These are phyloP conservation scores for Poecilia velifera DNA, from an alignment of 2,797 vertebrate genomes.

Conservation along the genomic window DNA sequence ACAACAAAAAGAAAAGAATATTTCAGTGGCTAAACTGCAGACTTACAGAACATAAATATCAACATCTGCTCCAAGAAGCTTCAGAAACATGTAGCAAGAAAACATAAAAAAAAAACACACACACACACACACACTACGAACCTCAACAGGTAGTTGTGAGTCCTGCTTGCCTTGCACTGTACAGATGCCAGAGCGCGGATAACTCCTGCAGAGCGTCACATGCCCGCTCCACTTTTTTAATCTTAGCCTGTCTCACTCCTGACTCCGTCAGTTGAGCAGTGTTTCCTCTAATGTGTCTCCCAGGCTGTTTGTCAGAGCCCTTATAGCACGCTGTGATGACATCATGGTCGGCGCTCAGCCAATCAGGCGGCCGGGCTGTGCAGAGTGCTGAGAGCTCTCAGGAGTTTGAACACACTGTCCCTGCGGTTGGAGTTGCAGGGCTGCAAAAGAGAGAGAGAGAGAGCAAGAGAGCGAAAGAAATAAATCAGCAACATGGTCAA, in stretches of 20 bases:
- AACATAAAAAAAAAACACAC: background rate
- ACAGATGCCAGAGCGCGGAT: conserved; percentile 46
- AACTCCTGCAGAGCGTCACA: conserved; percentile 57
- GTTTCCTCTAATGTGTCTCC: conserved; percentile 79
- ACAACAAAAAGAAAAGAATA: conserved; percentile 10
- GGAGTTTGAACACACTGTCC: conserved; percentile 76
- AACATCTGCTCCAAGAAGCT: conserved; percentile 18
- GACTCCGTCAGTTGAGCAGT: conserved; percentile 63
- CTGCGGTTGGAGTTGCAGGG: conserved; percentile 51
- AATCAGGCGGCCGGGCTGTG: conserved; percentile 69
- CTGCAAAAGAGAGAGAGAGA: conserved; percentile 36
- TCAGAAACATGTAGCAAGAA: conserved; percentile 14
- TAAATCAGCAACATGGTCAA: conserved; percentile 17
- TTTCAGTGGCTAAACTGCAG: background rate
- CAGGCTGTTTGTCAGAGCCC: conserved; percentile 83
- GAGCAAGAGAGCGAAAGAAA: conserved; percentile 11
- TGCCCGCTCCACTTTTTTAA: conserved; percentile 47
- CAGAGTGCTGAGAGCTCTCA: conserved; percentile 67
- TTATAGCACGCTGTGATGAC: conserved; percentile 83
- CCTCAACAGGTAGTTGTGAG: conserved; percentile 73
- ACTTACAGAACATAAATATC: background rate
- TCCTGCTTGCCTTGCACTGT: conserved; percentile 68
- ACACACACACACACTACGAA: conserved; percentile 63
- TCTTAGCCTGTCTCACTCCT: conserved; percentile 54
- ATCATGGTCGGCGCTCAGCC: conserved; percentile 80